These are phyloP conservation scores for Crotophaga sulcirostris DNA, from an alignment of 2,113 vertebrate species.

Conservation along the genomic window DNA sequence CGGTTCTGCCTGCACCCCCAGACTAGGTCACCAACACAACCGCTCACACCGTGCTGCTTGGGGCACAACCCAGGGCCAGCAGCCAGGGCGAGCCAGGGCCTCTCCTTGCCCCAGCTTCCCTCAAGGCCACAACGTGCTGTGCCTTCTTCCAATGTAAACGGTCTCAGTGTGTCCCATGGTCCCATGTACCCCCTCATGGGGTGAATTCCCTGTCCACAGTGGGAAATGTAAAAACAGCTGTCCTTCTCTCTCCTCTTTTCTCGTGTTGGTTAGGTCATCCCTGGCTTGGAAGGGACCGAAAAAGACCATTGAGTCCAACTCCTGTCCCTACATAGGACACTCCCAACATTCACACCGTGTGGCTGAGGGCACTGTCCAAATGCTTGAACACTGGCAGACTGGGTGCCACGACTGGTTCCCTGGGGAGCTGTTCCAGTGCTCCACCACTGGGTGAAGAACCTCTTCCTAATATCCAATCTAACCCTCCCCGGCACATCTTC, in stretches of 20 bases:
- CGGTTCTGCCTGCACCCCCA: not conserved
- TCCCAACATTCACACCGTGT: too few species aligned
- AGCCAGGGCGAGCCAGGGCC: not conserved
- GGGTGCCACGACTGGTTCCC: too few species aligned
- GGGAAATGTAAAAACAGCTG: not conserved
- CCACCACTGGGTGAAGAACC: too few species aligned
- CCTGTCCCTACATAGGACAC: too few species aligned
- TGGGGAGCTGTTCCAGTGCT: too few species aligned
- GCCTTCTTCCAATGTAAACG: not conserved
- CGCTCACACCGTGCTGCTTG: accelerated
- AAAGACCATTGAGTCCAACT: too few species aligned
- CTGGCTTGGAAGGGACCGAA: not conserved
- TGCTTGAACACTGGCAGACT: too few species aligned
- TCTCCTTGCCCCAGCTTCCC: not conserved
- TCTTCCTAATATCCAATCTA: too few species aligned
- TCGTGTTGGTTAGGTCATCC: not conserved
- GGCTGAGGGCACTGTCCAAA: too few species aligned
- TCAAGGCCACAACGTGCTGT: not conserved
- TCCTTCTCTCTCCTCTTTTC: not conserved
- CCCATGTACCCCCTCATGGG: not conserved
- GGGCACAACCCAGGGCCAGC: not conserved
- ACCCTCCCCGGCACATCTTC: too few species aligned
- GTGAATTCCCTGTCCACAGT: not conserved
- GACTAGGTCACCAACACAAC: not conserved
- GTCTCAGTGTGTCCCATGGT: not conserved